Evolutionary conservation across 2,888 invertebrate genomes (phyloP).

Genomic region (Asteroscopus sphinx): DNA sequence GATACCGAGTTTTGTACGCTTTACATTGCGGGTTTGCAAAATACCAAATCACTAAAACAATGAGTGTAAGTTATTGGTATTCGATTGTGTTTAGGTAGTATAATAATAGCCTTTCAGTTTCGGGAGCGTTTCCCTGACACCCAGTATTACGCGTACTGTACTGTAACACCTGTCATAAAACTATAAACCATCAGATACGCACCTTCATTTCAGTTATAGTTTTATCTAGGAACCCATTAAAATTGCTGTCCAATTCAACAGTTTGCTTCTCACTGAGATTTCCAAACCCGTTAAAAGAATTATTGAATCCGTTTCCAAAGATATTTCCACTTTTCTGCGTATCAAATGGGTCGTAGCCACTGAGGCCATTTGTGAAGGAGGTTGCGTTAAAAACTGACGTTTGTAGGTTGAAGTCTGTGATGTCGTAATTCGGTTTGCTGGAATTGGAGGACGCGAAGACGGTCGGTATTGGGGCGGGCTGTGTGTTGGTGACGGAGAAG

Average conservation of each 20-base stretch:
- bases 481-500: slow-evolving; percentile 87
- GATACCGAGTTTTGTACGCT: too few species aligned
- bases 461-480: slow-evolving; percentile 47
- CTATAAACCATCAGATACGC: slow-evolving; percentile 52
- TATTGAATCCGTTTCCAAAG: slow-evolving; percentile 80
- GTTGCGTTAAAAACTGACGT: slow-evolving; percentile 81
- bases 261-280: slow-evolving; percentile 85
- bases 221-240: slow-evolving; percentile 94
- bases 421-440: slow-evolving; percentile 84
- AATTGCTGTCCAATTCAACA: slow-evolving; percentile 89
- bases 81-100: too few species aligned
- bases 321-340: slow-evolving; percentile 92
- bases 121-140: too few species aligned
- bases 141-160: too few species aligned
- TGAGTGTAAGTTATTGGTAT: too few species aligned
- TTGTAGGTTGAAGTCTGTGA: slow-evolving; percentile 83
- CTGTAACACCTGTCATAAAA: not conserved
- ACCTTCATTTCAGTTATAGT: slow-evolving; percentile 97
- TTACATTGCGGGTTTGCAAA: too few species aligned
- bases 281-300: slow-evolving; percentile 84
- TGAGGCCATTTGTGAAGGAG: slow-evolving; percentile 82
- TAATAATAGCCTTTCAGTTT: too few species aligned
- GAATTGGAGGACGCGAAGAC: slow-evolving; percentile 52
- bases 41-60: too few species aligned
- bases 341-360: slow-evolving; percentile 94